phyloP scores from a whole-genome alignment of 1,140 invertebrate genomes.

The Drosophila repletoides region DNA sequence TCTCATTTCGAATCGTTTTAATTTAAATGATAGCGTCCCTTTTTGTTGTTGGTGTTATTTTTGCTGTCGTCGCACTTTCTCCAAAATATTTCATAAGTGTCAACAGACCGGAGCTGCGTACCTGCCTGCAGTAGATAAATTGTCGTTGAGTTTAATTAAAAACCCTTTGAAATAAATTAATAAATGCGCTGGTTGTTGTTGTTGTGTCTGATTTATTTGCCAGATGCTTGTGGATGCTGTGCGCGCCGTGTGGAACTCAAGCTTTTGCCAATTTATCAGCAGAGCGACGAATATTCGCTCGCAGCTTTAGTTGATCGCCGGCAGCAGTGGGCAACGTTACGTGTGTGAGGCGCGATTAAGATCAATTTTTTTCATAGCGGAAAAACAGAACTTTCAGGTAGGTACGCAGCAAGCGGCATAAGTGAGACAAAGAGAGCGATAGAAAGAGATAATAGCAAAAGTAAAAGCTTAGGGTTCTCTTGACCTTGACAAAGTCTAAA shows the following conservation, averaged over 20 bases:
- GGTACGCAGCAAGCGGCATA: too few relatives aligned
- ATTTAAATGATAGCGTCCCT: conserved; percentile 51
- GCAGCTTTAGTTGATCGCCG: conserved; percentile 17
- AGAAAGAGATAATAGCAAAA: too few relatives aligned
- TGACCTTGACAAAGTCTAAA: too few relatives aligned
- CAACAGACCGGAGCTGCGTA: too few relatives aligned
- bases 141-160: conserved; percentile 65
- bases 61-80: conserved; percentile 42
- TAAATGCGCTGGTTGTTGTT: conserved; percentile 16
- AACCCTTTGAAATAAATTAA: conserved; percentile 23
- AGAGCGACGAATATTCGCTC: not conserved
- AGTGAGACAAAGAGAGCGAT: too few relatives aligned
- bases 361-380: too few relatives aligned
- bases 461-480: too few relatives aligned
- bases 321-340: not conserved
- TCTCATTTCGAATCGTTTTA: conserved; percentile 50
- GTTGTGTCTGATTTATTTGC: not conserved
- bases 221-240: conserved; percentile 11
- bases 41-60: conserved; percentile 8
- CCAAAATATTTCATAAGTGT: conserved; percentile 62
- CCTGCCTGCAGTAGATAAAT: conserved; percentile 46
- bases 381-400: too few relatives aligned
- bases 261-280: conserved; percentile 13
- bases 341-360: not conserved
- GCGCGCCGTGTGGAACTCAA: not conserved